These are phyloP conservation scores for Agrilus planipennis DNA, from an alignment of 1,140 invertebrate species.

Conservation along the genomic window DNA sequence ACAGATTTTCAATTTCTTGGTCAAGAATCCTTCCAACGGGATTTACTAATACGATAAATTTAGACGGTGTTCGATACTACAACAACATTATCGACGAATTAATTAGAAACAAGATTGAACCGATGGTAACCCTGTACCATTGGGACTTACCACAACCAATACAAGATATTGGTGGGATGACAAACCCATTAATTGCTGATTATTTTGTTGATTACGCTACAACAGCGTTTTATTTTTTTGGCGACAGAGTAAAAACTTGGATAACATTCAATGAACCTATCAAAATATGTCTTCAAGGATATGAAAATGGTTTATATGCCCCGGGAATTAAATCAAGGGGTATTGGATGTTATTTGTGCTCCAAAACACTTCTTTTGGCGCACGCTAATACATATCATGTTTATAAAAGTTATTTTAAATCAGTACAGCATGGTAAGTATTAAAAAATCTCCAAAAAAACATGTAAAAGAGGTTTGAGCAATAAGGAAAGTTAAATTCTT, in stretches of 20 bases:
- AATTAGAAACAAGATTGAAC: constrained; percentile 35
- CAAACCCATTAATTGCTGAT: constrained; percentile 25
- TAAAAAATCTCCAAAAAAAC: no score
- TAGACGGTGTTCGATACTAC: constrained; percentile 42
- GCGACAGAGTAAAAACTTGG: constrained; percentile 49
- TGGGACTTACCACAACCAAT: constrained; percentile 32
- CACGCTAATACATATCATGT: constrained; percentile 44
- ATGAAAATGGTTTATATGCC: constrained; percentile 44
- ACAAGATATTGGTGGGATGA: constrained; percentile 41
- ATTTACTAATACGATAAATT: constrained; percentile 36
- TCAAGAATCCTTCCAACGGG: constrained; percentile 43
- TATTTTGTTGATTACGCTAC: constrained; percentile 30
- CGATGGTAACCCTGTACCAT: constrained; percentile 39
- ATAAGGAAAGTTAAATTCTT: no score
- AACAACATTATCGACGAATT: constrained; percentile 38
- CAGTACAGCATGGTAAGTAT: constrained; percentile 33
- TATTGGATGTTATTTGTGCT: constrained; percentile 44
- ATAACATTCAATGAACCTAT: constrained; percentile 54
- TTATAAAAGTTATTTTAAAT: constrained; percentile 38
- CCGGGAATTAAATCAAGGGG: constrained; percentile 39
- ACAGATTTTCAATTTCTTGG: constrained; percentile 53
- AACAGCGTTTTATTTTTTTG: constrained; percentile 37
- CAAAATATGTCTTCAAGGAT: constrained; percentile 39
- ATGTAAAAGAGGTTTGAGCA: no score
- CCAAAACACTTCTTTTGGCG: constrained; percentile 40